Base-by-base conservation (phyloP, 92 coral and sea anemone species). In the Pocillopora meandrina region DNA sequence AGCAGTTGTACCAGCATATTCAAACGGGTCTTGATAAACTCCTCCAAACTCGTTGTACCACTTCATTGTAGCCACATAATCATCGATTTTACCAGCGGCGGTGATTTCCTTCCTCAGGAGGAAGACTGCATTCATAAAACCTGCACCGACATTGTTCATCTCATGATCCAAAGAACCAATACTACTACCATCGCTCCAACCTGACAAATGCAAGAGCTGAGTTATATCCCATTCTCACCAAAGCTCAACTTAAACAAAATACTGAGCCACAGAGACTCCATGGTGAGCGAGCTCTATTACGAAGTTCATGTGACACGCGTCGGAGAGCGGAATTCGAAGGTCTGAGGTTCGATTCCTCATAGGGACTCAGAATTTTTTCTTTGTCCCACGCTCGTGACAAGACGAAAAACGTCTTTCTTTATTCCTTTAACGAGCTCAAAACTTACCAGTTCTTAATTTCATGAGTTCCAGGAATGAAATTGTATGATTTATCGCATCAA, bases 1-100 rank as follows among this genome's bases (percentile, higher is more conserved):
- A 21, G 90, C 92, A 17, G 92, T 89, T 21, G 92, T 81, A 9
- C 95, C 95, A 49, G 69, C 75, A 69, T 63, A 85, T 66, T 91
- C 87, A 56, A 81, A 83, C 33, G 79, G 57, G n/a, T 35, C 20
- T 47, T 87, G 87, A 36, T 87, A 87, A 16, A 87, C 59, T 75
- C 81, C 90, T 86, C 31, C 31, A 26, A 26, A 26, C 31, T 26
- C 31, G 31, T 26, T 26, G 31, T 26, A 26, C 31, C 31, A 87
- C 64, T 87, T 87, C 80, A 74, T 81, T 33, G 82, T 61, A 7
- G 66, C 71, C n/a, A 87, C 61, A 15, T 68, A 52, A 20, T 63
- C 18, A 8, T 49, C 19, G 13, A 86, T 75, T 67, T 61, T 81
- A 4, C 81, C 77, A 6, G 70, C 49, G 62, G 58, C 65, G 55